Base-by-base conservation (phyloP, 1,140 invertebrate species). In the Oncopeltus fasciatus region DNA sequence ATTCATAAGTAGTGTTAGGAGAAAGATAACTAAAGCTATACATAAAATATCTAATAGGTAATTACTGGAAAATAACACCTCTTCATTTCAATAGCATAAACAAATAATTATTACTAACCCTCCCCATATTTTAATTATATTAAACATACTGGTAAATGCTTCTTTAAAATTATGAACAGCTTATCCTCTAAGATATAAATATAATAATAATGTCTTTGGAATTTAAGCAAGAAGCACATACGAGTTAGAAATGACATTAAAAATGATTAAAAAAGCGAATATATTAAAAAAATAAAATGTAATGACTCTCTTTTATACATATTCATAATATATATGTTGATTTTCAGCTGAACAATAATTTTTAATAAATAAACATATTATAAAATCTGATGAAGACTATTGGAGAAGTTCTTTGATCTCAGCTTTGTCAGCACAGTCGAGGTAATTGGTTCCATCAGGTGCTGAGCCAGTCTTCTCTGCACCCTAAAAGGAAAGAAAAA, bases 391-490 rank as follows among this genome's bases (percentile, higher is more conserved):
- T 11, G 9, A 47, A 18, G 24, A 53, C 56, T 57, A 66, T 62
- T 68, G 61, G 12, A 88, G 74, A 21, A 90, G 77, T 67, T 80
- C 79, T 75, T 90, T 90, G 66, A 95, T 95, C 77, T 95, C 92
- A 66, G 87, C 85, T 74, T 88, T 93, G 73, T 96, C 92, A 16
- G 92, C 91, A 65, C 86, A 88, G 68, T 94, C 88, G 60, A 90
- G 72, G 72, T 94, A 95, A 67, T 80, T 84, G 58, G 78, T 83
- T 21, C 92, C 92, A 76, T 94, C 88, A 47, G 92, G 92, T 44
- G 90, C 86, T 68, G 80, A 79, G 9, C 89, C 91, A 74, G 81
- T 79, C 75, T 87, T 90, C 66, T 81, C 82, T 62, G 92, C 92
- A 68, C 92, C 90, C 85, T 88, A 71, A 59, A 77, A 74, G 61